Percentiles rank a stretch among this genome's conserved stretches.
phyloP scores from a whole-genome alignment of 2,113 vertebrate species.

The Marcusenius ussheri region DNA sequence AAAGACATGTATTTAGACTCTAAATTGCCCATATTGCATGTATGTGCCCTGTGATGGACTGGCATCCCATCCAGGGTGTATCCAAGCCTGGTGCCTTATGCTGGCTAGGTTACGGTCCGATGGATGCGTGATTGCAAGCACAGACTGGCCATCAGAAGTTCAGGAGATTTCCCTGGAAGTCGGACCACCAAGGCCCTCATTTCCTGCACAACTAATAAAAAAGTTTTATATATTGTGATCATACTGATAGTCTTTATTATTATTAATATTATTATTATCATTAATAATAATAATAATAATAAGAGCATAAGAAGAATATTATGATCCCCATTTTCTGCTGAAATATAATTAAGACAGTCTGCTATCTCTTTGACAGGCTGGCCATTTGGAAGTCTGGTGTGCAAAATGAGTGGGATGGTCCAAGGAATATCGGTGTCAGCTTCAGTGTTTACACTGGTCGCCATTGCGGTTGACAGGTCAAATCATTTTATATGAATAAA shows the following conservation, averaged over 20 bases:
- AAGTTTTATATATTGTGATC: not conserved
- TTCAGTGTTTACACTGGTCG: constrained; percentile 84
- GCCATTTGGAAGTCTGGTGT: constrained; percentile 79
- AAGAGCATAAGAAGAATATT: not conserved
- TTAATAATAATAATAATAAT: not conserved
- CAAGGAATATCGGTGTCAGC: constrained; percentile 83
- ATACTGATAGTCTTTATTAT: not conserved
- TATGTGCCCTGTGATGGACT: not conserved
- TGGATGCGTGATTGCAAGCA: not conserved
- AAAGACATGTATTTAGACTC: not conserved
- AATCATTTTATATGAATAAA: not conserved
- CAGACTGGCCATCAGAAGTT: not conserved
- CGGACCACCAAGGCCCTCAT: not conserved
- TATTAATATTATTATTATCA: not conserved
- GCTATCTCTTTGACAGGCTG: constrained; percentile 62
- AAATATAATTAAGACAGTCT: not conserved
- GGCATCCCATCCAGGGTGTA: not conserved
- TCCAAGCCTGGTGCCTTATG: not conserved
- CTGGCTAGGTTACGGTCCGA: not conserved
- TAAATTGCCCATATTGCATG: not conserved
- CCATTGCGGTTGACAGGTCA: constrained; percentile 81
- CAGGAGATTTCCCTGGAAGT: not conserved
- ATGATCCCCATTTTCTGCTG: not conserved
- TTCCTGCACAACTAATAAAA: not conserved
- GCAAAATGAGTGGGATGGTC: constrained; percentile 79